Percentiles rank a stretch among this genome's conserved stretches.
Evolutionary conservation across 2,113 vertebrate species (phyloP).

Genomic region (Edolisoma coerulescens): DNA sequence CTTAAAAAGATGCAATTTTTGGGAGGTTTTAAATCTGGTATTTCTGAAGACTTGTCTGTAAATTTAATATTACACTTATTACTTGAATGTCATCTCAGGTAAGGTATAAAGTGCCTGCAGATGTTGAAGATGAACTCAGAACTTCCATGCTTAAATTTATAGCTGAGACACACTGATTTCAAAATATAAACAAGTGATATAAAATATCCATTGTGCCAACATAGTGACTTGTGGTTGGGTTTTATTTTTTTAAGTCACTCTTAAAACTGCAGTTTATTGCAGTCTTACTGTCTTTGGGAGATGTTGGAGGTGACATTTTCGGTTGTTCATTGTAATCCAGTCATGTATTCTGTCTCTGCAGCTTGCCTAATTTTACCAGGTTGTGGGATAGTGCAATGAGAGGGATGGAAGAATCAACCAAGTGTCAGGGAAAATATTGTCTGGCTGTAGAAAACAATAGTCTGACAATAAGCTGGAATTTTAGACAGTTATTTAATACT

Average conservation of each 20-base stretch:
- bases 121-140: neutral
- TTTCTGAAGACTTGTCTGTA: neutral
- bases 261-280: neutral
- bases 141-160: neutral
- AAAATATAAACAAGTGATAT: neutral
- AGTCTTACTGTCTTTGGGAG: neutral
- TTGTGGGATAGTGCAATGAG: neutral
- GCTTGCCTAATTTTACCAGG: neutral
- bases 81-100: neutral
- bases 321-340: neutral
- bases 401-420: neutral
- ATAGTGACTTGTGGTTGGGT: neutral
- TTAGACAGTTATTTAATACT: neutral
- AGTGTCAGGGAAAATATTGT: neutral
- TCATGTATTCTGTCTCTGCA: neutral
- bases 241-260: neutral
- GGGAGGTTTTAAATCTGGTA: neutral
- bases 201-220: neutral
- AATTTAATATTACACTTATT: neutral
- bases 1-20: neutral
- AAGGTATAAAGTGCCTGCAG: neutral
- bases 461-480: neutral
- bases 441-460: neutral
- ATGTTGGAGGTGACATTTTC: neutral
- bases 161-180: neutral